Percentiles rank a stretch among this genome's conserved stretches.
These are phyloP conservation scores for Galagoides demidoff DNA, from an alignment of 2,797 vertebrate genomes.

Conservation along the genomic window DNA sequence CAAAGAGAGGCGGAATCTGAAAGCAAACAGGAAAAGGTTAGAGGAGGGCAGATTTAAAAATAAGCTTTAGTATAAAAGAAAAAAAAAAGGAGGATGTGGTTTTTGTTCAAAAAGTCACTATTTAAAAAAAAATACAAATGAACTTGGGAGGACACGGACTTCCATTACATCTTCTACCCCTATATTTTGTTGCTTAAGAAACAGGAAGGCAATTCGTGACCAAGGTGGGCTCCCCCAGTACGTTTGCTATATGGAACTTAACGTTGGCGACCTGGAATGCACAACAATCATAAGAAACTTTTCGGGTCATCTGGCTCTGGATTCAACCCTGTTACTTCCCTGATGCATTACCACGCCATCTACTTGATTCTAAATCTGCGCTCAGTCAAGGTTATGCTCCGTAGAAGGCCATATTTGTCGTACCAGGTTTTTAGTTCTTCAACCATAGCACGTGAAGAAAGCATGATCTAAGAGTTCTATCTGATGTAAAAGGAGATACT, in stretches of 20 bases:
- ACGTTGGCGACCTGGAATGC: not conserved
- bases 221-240: not conserved
- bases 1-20: constrained; percentile 85
- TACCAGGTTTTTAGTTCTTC: not conserved
- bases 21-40: constrained; percentile 67
- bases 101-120: not conserved
- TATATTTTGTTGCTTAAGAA: not conserved
- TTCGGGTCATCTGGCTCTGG: not conserved
- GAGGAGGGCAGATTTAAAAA: constrained; percentile 45
- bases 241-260: not conserved
- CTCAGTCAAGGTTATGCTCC: not conserved
- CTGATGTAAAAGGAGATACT: not conserved
- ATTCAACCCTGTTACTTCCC: not conserved
- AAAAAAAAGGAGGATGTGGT: not conserved
- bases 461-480: too few relatives aligned
- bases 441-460: not conserved
- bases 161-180: not conserved
- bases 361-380: not conserved
- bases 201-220: not conserved
- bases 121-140: not conserved
- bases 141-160: not conserved
- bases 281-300: not conserved
- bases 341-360: not conserved
- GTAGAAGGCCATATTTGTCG: not conserved
- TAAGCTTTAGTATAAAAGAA: not conserved